A percentile compares a stretch with the other conserved stretches of the same genome.
phyloP scores from a whole-genome alignment of 2,113 vertebrate species.

The Petroica traversi region DNA sequence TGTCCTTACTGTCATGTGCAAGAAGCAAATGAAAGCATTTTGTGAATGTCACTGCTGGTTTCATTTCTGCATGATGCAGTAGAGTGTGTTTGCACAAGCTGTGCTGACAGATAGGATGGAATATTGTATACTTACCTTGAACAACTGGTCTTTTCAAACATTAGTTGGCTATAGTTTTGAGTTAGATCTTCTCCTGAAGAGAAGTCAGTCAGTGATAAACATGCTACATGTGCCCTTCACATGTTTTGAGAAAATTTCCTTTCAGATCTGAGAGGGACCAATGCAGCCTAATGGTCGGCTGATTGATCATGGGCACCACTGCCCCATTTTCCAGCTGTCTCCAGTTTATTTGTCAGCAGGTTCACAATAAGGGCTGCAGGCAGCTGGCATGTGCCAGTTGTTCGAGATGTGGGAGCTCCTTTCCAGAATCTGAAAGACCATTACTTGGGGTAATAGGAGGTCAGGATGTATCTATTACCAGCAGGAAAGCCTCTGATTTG shows the following conservation, averaged over 20 bases:
- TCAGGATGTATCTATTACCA: not conserved
- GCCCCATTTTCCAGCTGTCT: not conserved
- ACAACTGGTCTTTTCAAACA: not conserved
- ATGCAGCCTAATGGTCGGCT: accelerated
- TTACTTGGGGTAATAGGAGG: not conserved
- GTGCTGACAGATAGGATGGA: conserved; percentile 4
- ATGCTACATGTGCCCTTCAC: not conserved
- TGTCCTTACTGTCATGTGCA: not conserved
- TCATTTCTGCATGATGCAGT: not conserved
- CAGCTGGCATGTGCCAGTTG: not conserved
- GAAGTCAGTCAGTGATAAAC: not conserved
- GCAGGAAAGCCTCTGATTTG: not conserved
- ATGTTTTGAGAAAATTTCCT: not conserved
- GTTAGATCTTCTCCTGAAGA: not conserved
- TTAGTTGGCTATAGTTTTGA: not conserved
- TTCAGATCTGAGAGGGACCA: not conserved
- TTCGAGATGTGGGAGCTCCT: not conserved
- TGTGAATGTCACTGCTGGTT: not conserved
- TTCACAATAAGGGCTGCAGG: not conserved
- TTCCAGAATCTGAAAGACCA: not conserved
- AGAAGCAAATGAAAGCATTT: not conserved
- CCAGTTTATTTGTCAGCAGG: not conserved
- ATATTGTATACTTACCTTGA: not conserved
- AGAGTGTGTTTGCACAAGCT: not conserved
- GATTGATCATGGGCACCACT: not conserved